These are phyloP conservation scores for Neolamprologus cancellatus DNA, from an alignment of 2,113 vertebrate genomes.

Conservation along the genomic window DNA sequence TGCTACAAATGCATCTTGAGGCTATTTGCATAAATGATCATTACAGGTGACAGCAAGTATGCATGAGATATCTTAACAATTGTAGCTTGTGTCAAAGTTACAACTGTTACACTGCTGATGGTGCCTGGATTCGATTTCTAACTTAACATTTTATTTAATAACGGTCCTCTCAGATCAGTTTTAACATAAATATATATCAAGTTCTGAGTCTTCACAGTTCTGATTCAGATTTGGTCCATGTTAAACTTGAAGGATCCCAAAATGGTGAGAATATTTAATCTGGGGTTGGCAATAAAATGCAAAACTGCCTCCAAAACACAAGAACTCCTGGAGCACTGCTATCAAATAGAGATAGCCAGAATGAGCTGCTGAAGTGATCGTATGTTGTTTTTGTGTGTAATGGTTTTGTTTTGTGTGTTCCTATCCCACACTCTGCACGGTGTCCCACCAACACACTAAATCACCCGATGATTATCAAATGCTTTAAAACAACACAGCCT, in stretches of 20 bases:
- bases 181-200: not conserved
- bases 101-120: not conserved
- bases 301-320: not conserved
- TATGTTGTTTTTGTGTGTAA: not conserved
- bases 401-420: slow-evolving; percentile 1
- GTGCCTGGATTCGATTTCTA: not conserved
- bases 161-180: not conserved
- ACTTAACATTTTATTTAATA: not conserved
- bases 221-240: not conserved
- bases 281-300: not conserved
- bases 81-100: not conserved
- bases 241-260: not conserved
- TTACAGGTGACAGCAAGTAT: not conserved
- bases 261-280: not conserved
- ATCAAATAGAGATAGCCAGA: not conserved
- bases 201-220: not conserved
- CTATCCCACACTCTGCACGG: slow-evolving; percentile 23
- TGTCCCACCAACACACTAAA: not conserved
- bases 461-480: slow-evolving; percentile 36
- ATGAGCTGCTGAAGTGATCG: not conserved
- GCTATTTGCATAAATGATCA: not conserved
- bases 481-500: slow-evolving; percentile 50
- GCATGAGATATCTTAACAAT: not conserved
- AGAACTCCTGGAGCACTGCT: not conserved
- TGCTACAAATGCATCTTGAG: accelerated